A percentile compares a stretch with the other conserved stretches of the same genome.
phyloP scores from a whole-genome alignment of 2,113 vertebrate species.

The Rhegmatorhina hoffmannsi region DNA sequence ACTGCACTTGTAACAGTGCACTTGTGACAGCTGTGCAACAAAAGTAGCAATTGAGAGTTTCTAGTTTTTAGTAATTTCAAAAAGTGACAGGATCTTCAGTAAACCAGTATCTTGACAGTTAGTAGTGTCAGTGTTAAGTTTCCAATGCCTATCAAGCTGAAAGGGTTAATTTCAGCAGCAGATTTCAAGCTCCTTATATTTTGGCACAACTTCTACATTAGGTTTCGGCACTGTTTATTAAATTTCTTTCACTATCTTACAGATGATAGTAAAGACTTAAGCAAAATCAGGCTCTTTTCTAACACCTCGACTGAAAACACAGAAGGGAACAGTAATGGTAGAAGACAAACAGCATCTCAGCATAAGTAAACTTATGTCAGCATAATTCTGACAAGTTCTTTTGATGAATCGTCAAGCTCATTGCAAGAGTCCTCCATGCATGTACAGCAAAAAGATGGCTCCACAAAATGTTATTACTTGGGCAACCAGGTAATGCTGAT shows the following conservation, averaged over 20 bases:
- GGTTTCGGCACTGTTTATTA: neutral
- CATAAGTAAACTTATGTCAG: neutral
- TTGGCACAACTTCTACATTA: neutral
- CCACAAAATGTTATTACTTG: neutral
- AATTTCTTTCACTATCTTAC: neutral
- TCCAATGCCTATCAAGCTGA: neutral
- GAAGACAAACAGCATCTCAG: neutral
- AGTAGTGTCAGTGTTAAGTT: neutral
- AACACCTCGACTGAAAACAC: neutral
- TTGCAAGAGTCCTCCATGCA: neutral
- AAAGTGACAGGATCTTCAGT: neutral
- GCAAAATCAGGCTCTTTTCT: neutral
- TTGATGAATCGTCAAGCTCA: neutral
- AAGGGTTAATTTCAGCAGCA: neutral
- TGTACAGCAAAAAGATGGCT: neutral
- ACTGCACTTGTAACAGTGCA: slow-evolving; percentile 46
- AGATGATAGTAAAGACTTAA: neutral
- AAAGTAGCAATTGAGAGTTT: slow-evolving; percentile 17
- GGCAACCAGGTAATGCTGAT: neutral
- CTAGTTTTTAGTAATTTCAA: neutral
- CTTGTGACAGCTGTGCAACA: slow-evolving; percentile 54
- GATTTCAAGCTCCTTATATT: slow-evolving; percentile 1
- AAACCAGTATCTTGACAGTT: neutral
- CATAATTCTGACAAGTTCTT: neutral
- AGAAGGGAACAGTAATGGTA: neutral